Conservation (phyloP, 2,113 vertebrate species). For the Equus przewalskii region DNA sequence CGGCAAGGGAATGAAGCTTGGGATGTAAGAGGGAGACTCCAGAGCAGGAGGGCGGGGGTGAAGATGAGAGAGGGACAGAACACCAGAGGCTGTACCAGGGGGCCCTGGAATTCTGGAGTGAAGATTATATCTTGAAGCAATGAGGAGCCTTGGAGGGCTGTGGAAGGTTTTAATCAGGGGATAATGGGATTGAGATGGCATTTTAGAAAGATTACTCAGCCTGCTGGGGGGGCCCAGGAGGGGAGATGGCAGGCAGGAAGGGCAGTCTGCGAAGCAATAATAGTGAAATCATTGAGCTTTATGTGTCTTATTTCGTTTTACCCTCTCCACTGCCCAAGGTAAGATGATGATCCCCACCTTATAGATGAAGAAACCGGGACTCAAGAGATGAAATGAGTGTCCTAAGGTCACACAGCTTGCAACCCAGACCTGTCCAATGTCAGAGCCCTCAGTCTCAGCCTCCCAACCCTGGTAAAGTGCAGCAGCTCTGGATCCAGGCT, state of each 20-base stretch:
- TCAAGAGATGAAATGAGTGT: not conserved
- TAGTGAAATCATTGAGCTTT: fast-evolving
- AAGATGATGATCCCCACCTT: not conserved
- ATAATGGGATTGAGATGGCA: not conserved
- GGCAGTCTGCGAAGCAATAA: not conserved
- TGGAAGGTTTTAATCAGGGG: not conserved
- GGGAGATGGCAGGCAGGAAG: not conserved
- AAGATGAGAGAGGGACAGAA: not conserved
- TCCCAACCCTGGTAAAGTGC: not conserved
- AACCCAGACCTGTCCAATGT: fast-evolving
- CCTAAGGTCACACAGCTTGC: not conserved
- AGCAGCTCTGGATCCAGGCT: not conserved
- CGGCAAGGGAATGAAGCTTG: not conserved
- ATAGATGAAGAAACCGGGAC: not conserved
- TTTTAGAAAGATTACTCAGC: not conserved
- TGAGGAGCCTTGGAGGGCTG: not conserved
- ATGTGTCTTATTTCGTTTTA: not conserved
- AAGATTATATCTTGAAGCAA: not conserved
- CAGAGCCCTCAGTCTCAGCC: not conserved
- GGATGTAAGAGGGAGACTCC: not conserved
- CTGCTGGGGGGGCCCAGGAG: not conserved
- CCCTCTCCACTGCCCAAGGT: not conserved
- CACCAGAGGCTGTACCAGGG: not conserved
- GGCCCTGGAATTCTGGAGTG: not conserved
- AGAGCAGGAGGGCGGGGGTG: not conserved